Percentiles rank a stretch among this genome's conserved stretches.
phyloP scores from a whole-genome alignment of 1,140 invertebrate genomes.

The Brachionus manjavacas region DNA sequence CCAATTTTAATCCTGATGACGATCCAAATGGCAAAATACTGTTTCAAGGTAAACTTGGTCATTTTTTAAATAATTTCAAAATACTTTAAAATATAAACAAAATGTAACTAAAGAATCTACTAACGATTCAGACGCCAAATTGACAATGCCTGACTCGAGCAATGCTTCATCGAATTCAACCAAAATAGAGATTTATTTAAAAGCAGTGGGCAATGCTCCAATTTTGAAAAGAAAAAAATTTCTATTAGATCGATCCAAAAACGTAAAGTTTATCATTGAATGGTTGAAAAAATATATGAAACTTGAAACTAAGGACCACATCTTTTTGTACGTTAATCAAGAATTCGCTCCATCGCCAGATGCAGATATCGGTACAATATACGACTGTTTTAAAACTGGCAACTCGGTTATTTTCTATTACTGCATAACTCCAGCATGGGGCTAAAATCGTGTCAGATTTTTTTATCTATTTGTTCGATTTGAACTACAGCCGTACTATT shows the following conservation, averaged over 20 bases:
- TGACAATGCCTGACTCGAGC: neutral
- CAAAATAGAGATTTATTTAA: slow-evolving; percentile 83
- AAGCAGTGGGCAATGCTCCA: slow-evolving; percentile 88
- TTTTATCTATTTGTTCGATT: neutral
- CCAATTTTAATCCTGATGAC: neutral
- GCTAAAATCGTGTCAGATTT: neutral
- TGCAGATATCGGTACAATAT: slow-evolving; percentile 17
- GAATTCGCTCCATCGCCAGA: slow-evolving; percentile 38
- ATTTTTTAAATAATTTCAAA: neutral
- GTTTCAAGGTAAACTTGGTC: neutral
- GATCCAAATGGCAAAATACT: neutral
- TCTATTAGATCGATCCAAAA: slow-evolving; percentile 79
- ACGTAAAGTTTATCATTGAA: slow-evolving; percentile 77
- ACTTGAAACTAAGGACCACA: slow-evolving; percentile 22
- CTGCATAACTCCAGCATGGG: slow-evolving; percentile 37
- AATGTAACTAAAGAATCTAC: neutral
- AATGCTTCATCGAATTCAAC: neutral
- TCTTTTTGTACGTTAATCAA: slow-evolving; percentile 43
- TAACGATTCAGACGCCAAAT: neutral
- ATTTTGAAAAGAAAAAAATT: slow-evolving; percentile 95
- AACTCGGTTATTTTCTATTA: slow-evolving; percentile 27
- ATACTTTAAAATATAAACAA: no score
- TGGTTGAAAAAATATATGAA: slow-evolving; percentile 80
- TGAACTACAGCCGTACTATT: no score
- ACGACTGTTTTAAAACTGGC: slow-evolving; percentile 35